Base-by-base conservation (phyloP, 2,113 vertebrate species). In the Mugil cephalus region DNA sequence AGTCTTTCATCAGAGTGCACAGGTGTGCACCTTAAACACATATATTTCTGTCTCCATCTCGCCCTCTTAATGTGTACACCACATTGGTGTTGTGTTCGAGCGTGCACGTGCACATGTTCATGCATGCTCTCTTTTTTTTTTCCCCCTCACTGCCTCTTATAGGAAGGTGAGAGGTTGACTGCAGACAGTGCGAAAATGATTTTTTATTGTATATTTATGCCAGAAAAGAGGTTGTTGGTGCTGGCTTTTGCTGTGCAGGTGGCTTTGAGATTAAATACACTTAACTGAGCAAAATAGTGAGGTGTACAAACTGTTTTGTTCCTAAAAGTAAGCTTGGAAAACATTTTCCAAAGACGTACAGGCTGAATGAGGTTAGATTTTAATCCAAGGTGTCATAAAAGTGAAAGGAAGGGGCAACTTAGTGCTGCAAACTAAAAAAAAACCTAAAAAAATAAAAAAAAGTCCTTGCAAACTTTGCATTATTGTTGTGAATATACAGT, bases 151-250 rank as follows among this genome's bases (percentile, higher is more conserved):
- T 12, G 51, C 13, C 8, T 43, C 0, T 4, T 35, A n/a, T 48
- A 4, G 13, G 40, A 52, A 61, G 14, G 15, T 51, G 14, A 48
- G n/a, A 54, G 15, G 11, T 43, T 50, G 67, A 51, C 42, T 39
- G 9, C 56, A 55, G 50, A 52, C 34, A 14, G 24, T 7, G 14
- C 36, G 69, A 14, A 9, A 40, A 46, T 51, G 36, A 7, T 12
- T 21, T 72, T 68, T 51, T 58, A 60, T 39, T 68, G 43, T 18
- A 7, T 48, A 38, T 14, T 70, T 69, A 74, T 48, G 39, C 19
- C 45, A 24, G 13, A 15, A 11, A 50, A 30, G 10, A 36, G 24
- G 59, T 40, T 69, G 60, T 21, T 51, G 42, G 45, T 35, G 6
- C 18, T 55, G n/a, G 43, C 45, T 35, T 24, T 46, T 7, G 30